Base-by-base conservation (phyloP, 2,888 invertebrate species). In the Brachyopa scutellaris region DNA sequence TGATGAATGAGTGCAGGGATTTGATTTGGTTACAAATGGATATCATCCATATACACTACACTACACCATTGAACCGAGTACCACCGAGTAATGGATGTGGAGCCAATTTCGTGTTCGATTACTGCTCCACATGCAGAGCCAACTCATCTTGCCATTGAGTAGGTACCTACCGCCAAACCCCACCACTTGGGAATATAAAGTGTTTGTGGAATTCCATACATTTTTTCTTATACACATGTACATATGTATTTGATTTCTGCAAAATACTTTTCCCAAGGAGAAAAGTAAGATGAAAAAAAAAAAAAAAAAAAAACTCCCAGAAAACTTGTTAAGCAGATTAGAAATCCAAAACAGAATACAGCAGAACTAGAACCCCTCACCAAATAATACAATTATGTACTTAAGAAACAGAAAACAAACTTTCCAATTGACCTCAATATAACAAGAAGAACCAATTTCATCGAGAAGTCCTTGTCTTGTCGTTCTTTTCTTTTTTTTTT, bases 261-360 rank as follows among this genome's bases (percentile, higher is more conserved):
- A n/a, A n/a, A n/a, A n/a, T n/a, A n/a, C n/a, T n/a, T n/a, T n/a
- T n/a, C n/a, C n/a, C n/a, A 40, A 13, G 49, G 4, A 26, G 21
- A n/a, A 21, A 7, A n/a, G 26, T 13, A 21, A 26, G 2, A 19
- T 19, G 2, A 11, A 42, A 33, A 26, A 17, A 26, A 36, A n/a
- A 11, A 45, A 31, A 47, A 73, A 64, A 66, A 53, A 36, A 51
- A 61, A 66, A 76, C 62, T 42, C 57, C 76, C n/a, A n/a, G n/a
- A n/a, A 80, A 80, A 76, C 69, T 80, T 80, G 80, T 80, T 80
- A 80, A 80, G 80, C 69, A 80, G 80, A 76, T 80, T 80, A 80
- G 80, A 76, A 80, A 62, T 76, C 69, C 76, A 69, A 57, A 80
- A 62, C 49, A 62, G 15, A n/a, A 70, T 15, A 15, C n/a, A n/a